These are phyloP conservation scores for Globodera rostochiensis DNA, from an alignment of 1,140 invertebrate species.

Conservation along the genomic window DNA sequence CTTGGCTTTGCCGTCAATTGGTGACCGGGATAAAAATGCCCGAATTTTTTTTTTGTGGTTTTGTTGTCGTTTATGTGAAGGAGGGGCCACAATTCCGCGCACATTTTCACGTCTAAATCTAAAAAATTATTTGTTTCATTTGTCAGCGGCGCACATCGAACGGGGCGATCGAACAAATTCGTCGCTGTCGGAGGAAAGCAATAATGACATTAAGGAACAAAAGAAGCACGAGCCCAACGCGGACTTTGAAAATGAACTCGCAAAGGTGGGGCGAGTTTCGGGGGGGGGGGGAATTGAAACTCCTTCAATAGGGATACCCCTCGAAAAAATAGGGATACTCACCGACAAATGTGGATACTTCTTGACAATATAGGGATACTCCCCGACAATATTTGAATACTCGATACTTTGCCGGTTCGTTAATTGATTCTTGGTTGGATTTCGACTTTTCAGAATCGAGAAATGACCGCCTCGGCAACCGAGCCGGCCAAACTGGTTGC, in stretches of 20 bases:
- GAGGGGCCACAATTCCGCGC: no score
- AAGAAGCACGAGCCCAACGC: neutral
- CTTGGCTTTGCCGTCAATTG: no score
- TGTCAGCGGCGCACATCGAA: conserved; percentile 56
- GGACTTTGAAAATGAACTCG: neutral
- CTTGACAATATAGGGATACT: no score
- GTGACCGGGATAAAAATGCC: no score
- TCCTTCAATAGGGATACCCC: neutral
- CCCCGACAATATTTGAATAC: no score
- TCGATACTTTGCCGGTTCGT: no score
- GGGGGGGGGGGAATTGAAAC: neutral
- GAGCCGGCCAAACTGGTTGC: neutral
- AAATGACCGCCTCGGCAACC: neutral
- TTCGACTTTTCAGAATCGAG: neutral
- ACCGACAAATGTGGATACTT: no score
- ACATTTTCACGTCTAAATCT: no score
- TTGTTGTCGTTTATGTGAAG: no score
- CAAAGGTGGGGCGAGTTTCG: neutral
- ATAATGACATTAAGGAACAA: neutral
- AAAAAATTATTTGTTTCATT: neutral
- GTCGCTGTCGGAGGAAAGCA: neutral
- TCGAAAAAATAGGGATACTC: neutral
- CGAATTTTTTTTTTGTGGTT: no score
- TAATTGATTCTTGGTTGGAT: neutral
- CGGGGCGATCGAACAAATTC: conserved; percentile 39